phyloP scores from a whole-genome alignment of 2,888 invertebrate species.

The Eristalis pertinax region DNA sequence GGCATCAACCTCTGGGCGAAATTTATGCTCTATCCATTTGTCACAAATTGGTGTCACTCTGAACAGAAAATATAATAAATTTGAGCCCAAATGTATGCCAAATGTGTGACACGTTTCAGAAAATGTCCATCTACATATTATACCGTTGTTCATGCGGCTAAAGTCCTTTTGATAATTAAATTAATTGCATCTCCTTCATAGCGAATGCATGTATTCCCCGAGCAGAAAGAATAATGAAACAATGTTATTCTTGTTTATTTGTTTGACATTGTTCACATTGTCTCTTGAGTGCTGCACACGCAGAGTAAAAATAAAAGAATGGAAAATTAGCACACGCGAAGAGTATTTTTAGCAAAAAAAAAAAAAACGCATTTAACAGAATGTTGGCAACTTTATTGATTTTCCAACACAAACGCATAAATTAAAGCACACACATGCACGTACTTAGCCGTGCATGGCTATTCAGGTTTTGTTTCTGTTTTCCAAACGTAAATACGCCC shows the following conservation, averaged over 20 bases:
- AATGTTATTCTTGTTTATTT: slow-evolving; percentile 1
- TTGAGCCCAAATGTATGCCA: too few relatives aligned
- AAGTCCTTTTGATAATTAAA: background rate
- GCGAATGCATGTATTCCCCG: background rate
- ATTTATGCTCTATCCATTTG: too few relatives aligned
- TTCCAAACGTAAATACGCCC: background rate
- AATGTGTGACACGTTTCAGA: too few relatives aligned
- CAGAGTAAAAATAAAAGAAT: background rate
- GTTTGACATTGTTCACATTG: slow-evolving; percentile 14
- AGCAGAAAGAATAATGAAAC: background rate
- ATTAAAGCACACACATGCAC: background rate
- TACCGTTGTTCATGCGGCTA: background rate
- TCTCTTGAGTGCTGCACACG: slow-evolving; percentile 1
- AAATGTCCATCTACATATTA: background rate
- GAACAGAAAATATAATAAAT: too few relatives aligned
- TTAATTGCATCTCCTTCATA: background rate
- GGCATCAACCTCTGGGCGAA: too few relatives aligned
- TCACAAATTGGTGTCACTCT: too few relatives aligned
- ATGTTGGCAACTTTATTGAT: slow-evolving; percentile 15
- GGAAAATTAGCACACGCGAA: slow-evolving; percentile 29
- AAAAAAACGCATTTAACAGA: slow-evolving; percentile 18
- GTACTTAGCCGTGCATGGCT: background rate
- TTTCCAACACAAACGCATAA: background rate
- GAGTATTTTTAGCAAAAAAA: slow-evolving; percentile 9
- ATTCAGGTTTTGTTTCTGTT: background rate